Evolutionary conservation across 2,888 invertebrate genomes (phyloP), one percentile per base, ranked within the genome.

Genomic region (Fragum sueziense): DNA sequence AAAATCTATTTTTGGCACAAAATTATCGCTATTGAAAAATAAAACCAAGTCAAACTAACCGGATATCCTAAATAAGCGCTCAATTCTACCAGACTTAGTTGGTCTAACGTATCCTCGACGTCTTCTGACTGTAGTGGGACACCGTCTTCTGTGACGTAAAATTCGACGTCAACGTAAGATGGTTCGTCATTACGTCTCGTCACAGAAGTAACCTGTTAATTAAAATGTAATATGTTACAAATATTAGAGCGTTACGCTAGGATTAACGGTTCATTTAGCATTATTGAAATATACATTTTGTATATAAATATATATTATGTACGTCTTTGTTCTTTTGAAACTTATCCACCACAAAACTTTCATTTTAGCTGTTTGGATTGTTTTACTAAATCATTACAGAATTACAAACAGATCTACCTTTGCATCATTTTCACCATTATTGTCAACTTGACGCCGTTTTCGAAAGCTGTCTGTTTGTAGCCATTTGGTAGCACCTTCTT

Each of bases 41-140:
- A 37, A 9, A 37, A n/a, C 22, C 22, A 9, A 6, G 14, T 41
- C 11, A 31, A 9, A 69, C 69, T 34, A 33, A 70, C 70, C 34
- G 70, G 70, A 22, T 54, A 70, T 17, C 34, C 31, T 0, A 70
- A 57, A 51, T 54, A 70, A 9, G 70, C 70, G 20, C 70, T 70
- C 9, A 31, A 34, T 54, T 70, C 70, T 31, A 70, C 37, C 1
- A 54, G 54, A 57, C 54, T 70, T 2, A 70, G 54, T 25, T 27
- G 25, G 20, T 52, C 22, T 4, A 70, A 33, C n/a, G 54, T 27
- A 34, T 25, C 17, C 29, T 54, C 54, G n/a, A 34, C 70, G 17
- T 33, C 33, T 20, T 1, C 27, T 22, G 70, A 52, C 57, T 33
- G 22, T 7, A 70, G 34, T 0, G 70, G 25, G 14, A 34, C 70